Conservation (phyloP, 2,797 vertebrate genomes). For the Premnoplex brunnescens region DNA sequence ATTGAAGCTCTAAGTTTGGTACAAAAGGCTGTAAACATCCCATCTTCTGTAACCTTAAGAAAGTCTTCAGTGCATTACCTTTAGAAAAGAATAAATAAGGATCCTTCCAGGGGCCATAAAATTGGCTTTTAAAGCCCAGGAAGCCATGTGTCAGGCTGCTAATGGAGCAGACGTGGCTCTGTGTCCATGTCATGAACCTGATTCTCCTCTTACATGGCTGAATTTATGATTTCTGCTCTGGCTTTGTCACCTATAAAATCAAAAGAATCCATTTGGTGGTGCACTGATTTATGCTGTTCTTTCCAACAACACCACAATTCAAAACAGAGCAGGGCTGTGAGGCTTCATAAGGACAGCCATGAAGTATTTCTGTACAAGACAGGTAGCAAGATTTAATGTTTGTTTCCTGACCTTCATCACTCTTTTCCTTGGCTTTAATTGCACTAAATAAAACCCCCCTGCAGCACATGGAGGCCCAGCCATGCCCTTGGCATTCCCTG, state of each 20-base stretch:
- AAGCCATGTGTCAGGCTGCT: not conserved
- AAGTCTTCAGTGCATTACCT: rapidly evolving
- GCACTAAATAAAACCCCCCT: not conserved
- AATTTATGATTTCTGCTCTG: not conserved
- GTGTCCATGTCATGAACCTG: not conserved
- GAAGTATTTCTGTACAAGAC: not conserved
- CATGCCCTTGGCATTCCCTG: conserved; percentile 16
- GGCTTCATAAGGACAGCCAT: not conserved
- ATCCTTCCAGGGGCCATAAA: not conserved
- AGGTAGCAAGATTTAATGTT: not conserved
- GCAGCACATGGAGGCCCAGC: not conserved
- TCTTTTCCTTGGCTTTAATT: not conserved
- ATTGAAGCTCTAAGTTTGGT: not conserved
- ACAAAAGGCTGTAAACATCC: not conserved
- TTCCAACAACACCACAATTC: not conserved
- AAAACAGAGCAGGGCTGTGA: not conserved
- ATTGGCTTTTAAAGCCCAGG: not conserved
- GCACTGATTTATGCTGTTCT: not conserved
- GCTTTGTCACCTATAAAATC: not conserved
- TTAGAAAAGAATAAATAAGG: not conserved
- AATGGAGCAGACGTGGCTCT: not conserved
- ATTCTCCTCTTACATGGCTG: not conserved
- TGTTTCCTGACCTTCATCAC: not conserved
- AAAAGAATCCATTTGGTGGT: not conserved
- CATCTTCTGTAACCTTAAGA: not conserved